Base-by-base conservation (phyloP, 2,113 vertebrate genomes). In the Perca fluviatilis region DNA sequence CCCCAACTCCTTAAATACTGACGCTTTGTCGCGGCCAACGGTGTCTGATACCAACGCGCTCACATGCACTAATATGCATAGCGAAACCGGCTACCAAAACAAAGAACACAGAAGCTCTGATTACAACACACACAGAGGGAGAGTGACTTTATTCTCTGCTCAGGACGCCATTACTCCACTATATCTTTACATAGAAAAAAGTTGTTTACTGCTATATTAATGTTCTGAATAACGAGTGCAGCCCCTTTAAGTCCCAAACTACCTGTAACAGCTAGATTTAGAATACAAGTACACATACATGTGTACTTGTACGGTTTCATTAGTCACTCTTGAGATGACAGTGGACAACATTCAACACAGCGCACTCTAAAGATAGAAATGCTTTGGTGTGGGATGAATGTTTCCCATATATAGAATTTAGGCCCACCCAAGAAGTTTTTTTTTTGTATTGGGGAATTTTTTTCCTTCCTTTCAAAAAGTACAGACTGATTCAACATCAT, bases 271-370 rank as follows among this genome's bases (percentile, higher is more conserved):
- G 6, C 46, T 62, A 5, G 11, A 33, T 66, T 77, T 66, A 67
- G 61, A 0, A 4, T 15, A 50, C n/a, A n/a, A n/a, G n/a, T n/a
- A n/a, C 36, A 40, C 36, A 40, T 40, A 40, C 36, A 40, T 2
- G 49, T 62, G 54, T 72, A 62, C 3, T 40, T 18, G 5, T 47
- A 50, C n/a, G 77, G 56, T 61, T 70, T 79, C 7, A 40, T 69
- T 49, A 47, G 51, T 70, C 51, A 56, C 60, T 75, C 15, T 69
- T n/a, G 21, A 61, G 56, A 66, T 61, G 65, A 66, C 58, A 63
- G 40, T 46, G 21, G 8, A 46, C 21, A 64, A n/a, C 19, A 23
- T 64, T 64, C 23, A 15, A 64, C 62, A 13, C n/a, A 64, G 12
- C 8, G 43, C 5, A 14, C 27, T 27, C 27, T 27, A 27, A 27